Percentiles rank a stretch among this genome's conserved stretches.
These are phyloP conservation scores for Blera fallax DNA, from an alignment of 2,888 invertebrate genomes.

Conservation along the genomic window DNA sequence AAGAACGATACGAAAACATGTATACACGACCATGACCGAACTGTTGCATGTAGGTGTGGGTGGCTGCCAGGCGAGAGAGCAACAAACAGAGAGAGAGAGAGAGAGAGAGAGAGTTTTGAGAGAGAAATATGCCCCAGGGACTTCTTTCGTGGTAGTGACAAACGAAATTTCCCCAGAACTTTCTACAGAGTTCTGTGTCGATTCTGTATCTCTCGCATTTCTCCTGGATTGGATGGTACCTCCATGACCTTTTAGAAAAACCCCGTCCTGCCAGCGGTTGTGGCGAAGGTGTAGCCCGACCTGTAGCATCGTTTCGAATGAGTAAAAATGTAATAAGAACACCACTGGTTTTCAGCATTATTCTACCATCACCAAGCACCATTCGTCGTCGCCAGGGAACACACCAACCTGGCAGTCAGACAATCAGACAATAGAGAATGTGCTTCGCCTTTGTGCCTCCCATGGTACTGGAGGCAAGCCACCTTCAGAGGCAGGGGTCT, in stretches of 20 bases:
- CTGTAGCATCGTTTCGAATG: conserved; percentile 29
- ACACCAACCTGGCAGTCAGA: not conserved
- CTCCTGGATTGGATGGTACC: conserved; percentile 18
- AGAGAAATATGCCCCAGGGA: conserved; percentile 1
- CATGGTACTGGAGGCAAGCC: not conserved
- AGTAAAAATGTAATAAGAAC: conserved; percentile 11
- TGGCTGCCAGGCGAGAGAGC: not conserved
- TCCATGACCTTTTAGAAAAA: conserved; percentile 2
- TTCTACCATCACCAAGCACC: not conserved
- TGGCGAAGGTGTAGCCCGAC: not conserved
- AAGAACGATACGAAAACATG: not conserved
- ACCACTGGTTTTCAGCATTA: not conserved
- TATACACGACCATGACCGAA: conserved; percentile 60
- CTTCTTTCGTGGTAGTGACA: not conserved
- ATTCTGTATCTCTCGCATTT: not conserved
- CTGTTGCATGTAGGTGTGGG: conserved; percentile 42
- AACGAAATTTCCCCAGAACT: not conserved
- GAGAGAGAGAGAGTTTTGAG: not conserved
- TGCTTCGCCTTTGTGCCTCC: not conserved
- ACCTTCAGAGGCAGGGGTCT: not conserved
- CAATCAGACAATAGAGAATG: conserved; percentile 7
- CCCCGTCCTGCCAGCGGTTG: not conserved
- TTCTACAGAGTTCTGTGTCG: not conserved
- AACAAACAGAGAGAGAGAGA: not conserved
- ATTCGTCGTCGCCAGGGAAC: not conserved